Evolutionary conservation across 2,888 invertebrate genomes (phyloP), one percentile per base, ranked within the genome.

Genomic region (Heliconius ethilla): DNA sequence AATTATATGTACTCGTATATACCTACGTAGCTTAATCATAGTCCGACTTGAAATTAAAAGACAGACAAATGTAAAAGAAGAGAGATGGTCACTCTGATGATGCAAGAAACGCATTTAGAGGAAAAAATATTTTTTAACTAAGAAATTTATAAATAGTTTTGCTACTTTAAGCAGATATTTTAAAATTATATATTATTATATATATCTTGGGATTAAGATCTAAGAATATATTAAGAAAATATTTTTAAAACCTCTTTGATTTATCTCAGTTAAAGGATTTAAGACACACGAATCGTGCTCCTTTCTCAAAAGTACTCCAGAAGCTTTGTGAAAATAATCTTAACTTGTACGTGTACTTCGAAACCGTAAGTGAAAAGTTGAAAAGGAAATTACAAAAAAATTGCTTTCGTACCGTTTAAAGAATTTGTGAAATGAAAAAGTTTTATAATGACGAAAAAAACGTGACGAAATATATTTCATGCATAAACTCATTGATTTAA

Each of bases 331-430:
- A 81, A 84, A 84, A 85, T 89, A 90, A 88, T 88, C 88, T 86
- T 84, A 91, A 90, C 87, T 91, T 89, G 88, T 86, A 87, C 40
- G 63, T 74, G 74, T 65, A 70, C 86, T 89, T 89, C 80, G 85
- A 82, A 86, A 85, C 81, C 82, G 83, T 91, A 91, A 91, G 91
- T 92, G 90, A 91, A 92, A 92, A 92, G 92, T 92, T 92, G 87
- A 87, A 85, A 75, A 69, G 45, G 70, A 84, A 85, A 82, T 83
- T 90, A 91, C 91, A 51, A 91, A 18, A n/a, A 66, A 69, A 63
- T 73, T 62, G 67, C 37, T 67, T 67, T 59, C 45, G 27, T 74
- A 25, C 67, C 67, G 67, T 67, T 67, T 70, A 55, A 29, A 33
- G 29, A 55, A 70, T 29, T 70, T 70, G 6, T 22, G 11, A 70